Evolutionary conservation across 2,113 vertebrate species (phyloP).

Genomic region (Aphelocoma coerulescens): DNA sequence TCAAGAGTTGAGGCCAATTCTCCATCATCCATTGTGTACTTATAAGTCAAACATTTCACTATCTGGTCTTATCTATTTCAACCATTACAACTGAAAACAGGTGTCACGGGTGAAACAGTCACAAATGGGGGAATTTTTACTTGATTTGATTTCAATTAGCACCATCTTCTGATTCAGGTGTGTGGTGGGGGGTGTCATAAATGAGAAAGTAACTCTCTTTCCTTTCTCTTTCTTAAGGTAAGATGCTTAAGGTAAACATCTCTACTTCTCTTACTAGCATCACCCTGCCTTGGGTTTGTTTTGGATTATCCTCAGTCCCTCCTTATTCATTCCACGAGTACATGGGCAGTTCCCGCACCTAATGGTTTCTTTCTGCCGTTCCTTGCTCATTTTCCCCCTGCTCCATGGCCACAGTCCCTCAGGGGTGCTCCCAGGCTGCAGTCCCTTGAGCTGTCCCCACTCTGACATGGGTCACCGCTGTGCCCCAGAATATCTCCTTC

Average conservation of each 20-base stretch:
- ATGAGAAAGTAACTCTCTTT: not conserved
- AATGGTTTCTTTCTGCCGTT: not conserved
- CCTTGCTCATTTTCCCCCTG: not conserved
- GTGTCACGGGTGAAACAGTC: not conserved
- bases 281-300: not conserved
- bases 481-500: not conserved
- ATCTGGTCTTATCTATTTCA: not conserved
- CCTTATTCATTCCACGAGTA: fast-evolving
- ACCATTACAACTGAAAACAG: not conserved
- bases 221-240: not conserved
- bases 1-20: not conserved
- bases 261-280: not conserved
- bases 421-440: not conserved
- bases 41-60: not conserved
- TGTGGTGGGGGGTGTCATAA: fast-evolving
- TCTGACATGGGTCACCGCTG: not conserved
- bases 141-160: not conserved
- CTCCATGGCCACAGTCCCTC: not conserved
- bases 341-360: not conserved
- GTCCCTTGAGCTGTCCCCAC: not conserved
- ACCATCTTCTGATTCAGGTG: not conserved
- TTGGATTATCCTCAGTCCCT: not conserved
- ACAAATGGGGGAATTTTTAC: not conserved
- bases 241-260: not conserved
- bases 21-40: not conserved